These are phyloP conservation scores for Drosophila yakuba DNA, from an alignment of 1,140 invertebrate genomes.

Conservation along the genomic window DNA sequence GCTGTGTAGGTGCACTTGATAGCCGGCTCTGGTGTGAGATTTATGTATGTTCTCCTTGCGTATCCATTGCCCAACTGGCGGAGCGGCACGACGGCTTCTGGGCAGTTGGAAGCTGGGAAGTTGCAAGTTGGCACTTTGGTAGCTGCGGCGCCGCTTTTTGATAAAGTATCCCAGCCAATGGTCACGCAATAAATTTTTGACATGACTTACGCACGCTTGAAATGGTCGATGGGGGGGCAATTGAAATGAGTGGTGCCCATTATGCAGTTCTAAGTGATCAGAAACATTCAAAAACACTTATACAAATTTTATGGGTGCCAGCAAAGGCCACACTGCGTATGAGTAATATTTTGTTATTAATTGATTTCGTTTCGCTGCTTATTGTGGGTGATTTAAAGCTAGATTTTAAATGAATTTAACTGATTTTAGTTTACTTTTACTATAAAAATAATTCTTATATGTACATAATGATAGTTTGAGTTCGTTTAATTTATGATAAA, in stretches of 20 bases:
- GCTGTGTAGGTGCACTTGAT: slow-evolving; percentile 69
- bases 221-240: slow-evolving; percentile 22
- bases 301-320: slow-evolving; percentile 10
- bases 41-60: slow-evolving; percentile 48
- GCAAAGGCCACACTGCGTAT: slow-evolving; percentile 15
- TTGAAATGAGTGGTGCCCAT: slow-evolving; percentile 23
- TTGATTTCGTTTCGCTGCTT: not conserved
- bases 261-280: slow-evolving; percentile 25
- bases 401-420: no score
- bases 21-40: slow-evolving; percentile 47
- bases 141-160: slow-evolving; percentile 37
- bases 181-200: slow-evolving; percentile 60
- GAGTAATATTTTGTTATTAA: not conserved
- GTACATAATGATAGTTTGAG: no score
- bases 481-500: not conserved
- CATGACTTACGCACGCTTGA: slow-evolving; percentile 68
- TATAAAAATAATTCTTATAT: not conserved
- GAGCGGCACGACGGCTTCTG: slow-evolving; percentile 20
- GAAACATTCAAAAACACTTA: slow-evolving; percentile 5
- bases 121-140: slow-evolving; percentile 21
- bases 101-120: slow-evolving; percentile 25
- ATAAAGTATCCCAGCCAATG: slow-evolving; percentile 53
- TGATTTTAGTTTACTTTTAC: not conserved
- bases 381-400: not conserved
- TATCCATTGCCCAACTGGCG: slow-evolving; percentile 51